These are phyloP conservation scores for Hypotaenidia philippensis DNA, from an alignment of 2,797 vertebrate genomes.

Conservation along the genomic window DNA sequence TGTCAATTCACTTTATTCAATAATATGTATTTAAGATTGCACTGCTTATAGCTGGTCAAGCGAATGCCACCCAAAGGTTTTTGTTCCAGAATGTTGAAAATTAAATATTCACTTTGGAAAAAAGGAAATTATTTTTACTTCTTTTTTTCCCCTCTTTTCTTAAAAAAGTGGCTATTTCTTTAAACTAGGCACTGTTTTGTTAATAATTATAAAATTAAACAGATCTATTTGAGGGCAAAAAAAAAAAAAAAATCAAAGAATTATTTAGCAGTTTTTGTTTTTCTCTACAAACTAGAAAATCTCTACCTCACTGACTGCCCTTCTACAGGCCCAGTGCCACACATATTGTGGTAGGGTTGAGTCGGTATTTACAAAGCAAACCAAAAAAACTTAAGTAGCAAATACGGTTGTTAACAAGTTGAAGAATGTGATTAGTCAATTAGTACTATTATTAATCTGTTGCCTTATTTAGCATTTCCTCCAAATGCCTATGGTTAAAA, in stretches of 20 bases:
- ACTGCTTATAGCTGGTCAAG: not conserved
- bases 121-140: not conserved
- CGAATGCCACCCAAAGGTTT: not conserved
- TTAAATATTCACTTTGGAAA: not conserved
- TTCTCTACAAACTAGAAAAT: not conserved
- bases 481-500: not conserved
- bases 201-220: not conserved
- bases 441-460: not conserved
- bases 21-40: not conserved
- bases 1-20: not conserved
- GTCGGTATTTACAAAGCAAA: not conserved
- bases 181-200: not conserved
- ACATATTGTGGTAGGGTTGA: not conserved
- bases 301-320: not conserved
- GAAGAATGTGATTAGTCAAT: conserved; percentile 1
- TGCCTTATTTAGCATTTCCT: conserved; percentile 11
- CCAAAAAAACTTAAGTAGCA: not conserved
- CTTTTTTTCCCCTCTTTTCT: not conserved
- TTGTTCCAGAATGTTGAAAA: not conserved
- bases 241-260: not conserved
- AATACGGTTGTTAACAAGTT: not conserved
- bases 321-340: not conserved
- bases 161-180: not conserved
- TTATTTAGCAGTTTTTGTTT: not conserved
- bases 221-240: not conserved